phyloP scores from a whole-genome alignment of 2,113 vertebrate genomes.

The Dolichotis patagonum region DNA sequence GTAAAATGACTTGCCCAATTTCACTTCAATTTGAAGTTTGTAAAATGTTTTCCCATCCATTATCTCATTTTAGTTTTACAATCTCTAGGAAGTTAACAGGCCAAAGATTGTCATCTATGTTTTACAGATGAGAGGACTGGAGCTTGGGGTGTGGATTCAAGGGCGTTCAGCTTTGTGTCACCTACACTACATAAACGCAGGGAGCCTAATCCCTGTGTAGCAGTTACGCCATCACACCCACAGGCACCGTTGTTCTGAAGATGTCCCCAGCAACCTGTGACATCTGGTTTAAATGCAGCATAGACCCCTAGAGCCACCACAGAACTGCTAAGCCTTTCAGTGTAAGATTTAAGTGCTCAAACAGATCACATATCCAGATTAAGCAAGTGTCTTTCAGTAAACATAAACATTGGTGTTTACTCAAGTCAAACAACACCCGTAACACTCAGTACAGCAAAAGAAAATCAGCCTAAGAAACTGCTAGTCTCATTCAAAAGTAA shows the following conservation, averaged over 20 bases:
- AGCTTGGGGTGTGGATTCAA: not conserved
- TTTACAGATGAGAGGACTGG: not conserved
- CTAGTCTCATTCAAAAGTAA: conserved; percentile 34
- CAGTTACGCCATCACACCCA: too few relatives aligned
- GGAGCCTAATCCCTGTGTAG: not conserved
- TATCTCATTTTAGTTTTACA: not conserved
- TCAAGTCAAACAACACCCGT: not conserved
- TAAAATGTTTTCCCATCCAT: not conserved
- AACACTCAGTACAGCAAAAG: not conserved
- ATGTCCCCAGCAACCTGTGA: not conserved
- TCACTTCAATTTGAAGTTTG: conserved; percentile 1
- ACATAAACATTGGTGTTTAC: not conserved
- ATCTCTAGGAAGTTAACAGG: not conserved
- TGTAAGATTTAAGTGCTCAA: not conserved
- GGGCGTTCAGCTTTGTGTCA: not conserved
- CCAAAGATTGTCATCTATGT: not conserved
- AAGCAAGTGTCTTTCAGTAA: not conserved
- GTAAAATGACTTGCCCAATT: not conserved
- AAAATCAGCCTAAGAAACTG: not conserved
- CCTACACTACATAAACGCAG: not conserved
- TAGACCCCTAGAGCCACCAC: not conserved
- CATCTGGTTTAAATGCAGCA: not conserved
- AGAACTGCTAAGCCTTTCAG: not conserved
- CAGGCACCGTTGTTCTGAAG: not conserved
- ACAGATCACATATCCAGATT: not conserved